These are phyloP conservation scores for Cosmia pyralina DNA, from an alignment of 2,888 invertebrate species.

Conservation along the genomic window DNA sequence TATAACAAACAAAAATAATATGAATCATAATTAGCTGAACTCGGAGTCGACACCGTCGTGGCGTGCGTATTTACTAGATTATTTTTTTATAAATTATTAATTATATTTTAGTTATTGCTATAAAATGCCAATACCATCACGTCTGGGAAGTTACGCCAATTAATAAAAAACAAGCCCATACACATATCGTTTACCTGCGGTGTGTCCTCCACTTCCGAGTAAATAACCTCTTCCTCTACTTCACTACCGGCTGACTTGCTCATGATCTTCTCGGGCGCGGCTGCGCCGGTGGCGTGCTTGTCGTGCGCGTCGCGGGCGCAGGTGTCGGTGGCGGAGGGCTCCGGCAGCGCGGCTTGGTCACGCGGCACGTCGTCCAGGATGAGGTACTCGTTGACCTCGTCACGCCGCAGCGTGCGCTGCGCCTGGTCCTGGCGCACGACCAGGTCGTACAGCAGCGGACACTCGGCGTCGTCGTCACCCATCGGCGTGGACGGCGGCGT, in stretches of 20 bases:
- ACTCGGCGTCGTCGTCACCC: not conserved
- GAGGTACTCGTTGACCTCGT: not conserved
- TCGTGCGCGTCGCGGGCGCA: constrained; percentile 25
- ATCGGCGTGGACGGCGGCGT: constrained; percentile 70
- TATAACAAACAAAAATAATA: not conserved
- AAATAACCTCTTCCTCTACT: constrained; percentile 79
- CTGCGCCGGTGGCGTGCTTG: constrained; percentile 35
- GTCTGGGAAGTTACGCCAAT: not conserved
- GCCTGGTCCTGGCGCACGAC: no score
- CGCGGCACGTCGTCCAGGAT: constrained; percentile 75
- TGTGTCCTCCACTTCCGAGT: constrained; percentile 82
- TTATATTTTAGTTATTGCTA: not conserved
- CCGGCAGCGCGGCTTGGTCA: constrained; percentile 79
- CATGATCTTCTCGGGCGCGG: constrained; percentile 47
- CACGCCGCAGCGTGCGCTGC: not conserved
- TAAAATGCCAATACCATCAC: not conserved
- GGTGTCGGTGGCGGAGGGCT: constrained; percentile 77
- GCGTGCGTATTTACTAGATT: not conserved
- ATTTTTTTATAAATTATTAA: not conserved
- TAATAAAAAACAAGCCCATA: constrained; percentile 10
- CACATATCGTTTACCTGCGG: constrained; percentile 77
- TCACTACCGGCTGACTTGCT: constrained; percentile 43
- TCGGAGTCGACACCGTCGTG: not conserved
- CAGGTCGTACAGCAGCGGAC: no score
- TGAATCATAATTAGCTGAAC: not conserved